Conservation (phyloP, 1,140 invertebrate species). For the Conus betulinus region DNA sequence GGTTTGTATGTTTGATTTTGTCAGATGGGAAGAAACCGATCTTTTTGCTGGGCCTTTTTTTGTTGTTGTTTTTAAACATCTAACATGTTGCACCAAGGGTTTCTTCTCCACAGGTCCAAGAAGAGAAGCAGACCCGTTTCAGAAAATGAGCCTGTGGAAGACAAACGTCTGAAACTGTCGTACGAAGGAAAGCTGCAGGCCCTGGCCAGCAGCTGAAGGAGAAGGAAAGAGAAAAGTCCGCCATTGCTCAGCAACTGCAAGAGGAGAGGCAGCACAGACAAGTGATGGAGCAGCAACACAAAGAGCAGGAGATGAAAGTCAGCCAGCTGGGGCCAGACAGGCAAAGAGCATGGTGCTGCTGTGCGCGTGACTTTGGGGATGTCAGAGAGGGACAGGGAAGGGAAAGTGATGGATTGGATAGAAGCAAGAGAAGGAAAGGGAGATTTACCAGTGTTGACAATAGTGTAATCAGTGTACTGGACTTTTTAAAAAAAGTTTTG, state of each 20-base stretch:
- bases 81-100: too few species aligned
- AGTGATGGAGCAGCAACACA: constrained; percentile 50
- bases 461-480: too few species aligned
- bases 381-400: too few species aligned
- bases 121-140: background rate
- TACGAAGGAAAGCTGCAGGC: background rate
- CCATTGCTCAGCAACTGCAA: constrained; percentile 53
- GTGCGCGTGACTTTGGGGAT: too few species aligned
- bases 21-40: too few species aligned
- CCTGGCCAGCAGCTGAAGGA: constrained; percentile 79
- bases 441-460: too few species aligned
- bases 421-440: too few species aligned
- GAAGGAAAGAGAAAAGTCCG: constrained; percentile 57
- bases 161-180: background rate
- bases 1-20: too few species aligned
- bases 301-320: constrained; percentile 53
- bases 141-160: background rate
- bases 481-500: too few species aligned
- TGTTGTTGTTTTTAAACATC: too few species aligned
- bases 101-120: background rate
- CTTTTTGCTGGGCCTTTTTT: too few species aligned
- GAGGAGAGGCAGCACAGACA: constrained; percentile 60
- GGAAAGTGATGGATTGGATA: too few species aligned
- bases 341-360: constrained; percentile 21
- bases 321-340: constrained; percentile 51